Base-by-base conservation (phyloP, 1,140 invertebrate genomes). In the Bombus sylvicola region DNA sequence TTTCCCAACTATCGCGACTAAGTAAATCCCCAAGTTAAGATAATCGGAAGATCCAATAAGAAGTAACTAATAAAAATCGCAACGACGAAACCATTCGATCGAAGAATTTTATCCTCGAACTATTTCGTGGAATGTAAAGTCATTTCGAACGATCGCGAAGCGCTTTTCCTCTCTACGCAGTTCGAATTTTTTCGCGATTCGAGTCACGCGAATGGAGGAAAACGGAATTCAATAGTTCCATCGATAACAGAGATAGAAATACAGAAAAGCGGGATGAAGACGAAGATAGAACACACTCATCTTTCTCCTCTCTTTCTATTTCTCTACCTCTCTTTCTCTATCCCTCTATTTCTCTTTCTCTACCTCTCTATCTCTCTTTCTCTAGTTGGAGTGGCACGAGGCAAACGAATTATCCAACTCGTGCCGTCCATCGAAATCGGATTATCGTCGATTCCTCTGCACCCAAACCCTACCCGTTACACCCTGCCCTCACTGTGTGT, bases 381-480 rank as follows among this genome's bases (percentile, higher is more conserved):
- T 37, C 31, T 39, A 62, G n/a, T 31, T 66, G 34, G 34, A 71
- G 75, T 62, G 75, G 75, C 64, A 79, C 62, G 73, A 80, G 83
- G 66, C 84, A 82, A 85, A 88, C 87, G 88, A 89, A 89, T 86
- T 89, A 82, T 64, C 43, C 83, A 77, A 68, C 57, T 81, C 47
- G 74, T 85, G 77, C 74, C 74, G 83, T 75, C 87, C 88, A 86
- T 78, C 87, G 84, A 89, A 89, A 89, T 89, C 88, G 74, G 88
- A 89, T 89, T 89, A 89, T 89, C 87, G 80, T 89, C 75, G 83
- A 89, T 89, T 89, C 88, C 78, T 72, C 78, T 80, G 73, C 87
- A 53, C 64, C 74, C 83, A 31, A 62, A 22, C 8, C 31, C 59
- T 53, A 10, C 22, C 37, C 53, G 43, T 22, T 9, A 5, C 71